Evolutionary conservation across 2,888 invertebrate genomes (phyloP), one percentile per base, ranked within the genome.

Genomic region (Cataglyphis altisquamis): DNA sequence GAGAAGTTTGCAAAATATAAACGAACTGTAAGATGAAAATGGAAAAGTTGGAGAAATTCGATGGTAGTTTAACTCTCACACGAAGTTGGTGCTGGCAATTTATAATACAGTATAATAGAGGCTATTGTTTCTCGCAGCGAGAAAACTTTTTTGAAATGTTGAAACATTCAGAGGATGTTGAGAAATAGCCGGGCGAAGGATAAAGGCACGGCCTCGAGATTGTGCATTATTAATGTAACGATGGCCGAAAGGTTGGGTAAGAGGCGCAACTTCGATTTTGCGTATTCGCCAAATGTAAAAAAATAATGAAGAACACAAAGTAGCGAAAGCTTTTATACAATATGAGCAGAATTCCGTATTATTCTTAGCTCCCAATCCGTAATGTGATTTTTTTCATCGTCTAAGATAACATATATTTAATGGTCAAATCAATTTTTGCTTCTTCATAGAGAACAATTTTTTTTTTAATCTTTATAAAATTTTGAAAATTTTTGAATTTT

Each of bases 81-180:
- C 60, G 68, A 48, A 80, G 62, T 48, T 70, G 67, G 21, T 12
- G 32, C 68, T 64, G 74, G 67, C 67, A 78, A 89, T 91, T 89
- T 87, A 87, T 89, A 89, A 89, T 87, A 82, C 77, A 80, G 83
- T 72, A 75, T 88, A 89, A 88, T 83, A 86, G 86, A 66, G 73
- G 85, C 83, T 80, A 91, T 91, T 91, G 88, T 91, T 91, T 86
- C 84, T 72, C 78, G 60, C 60, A 78, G 73, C 32, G 39, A 41
- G 18, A 41, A 80, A 88, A 87, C 67, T 90, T 90, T 88, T 64
- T 74, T 62, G 48, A 85, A 84, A 86, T 73, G 60, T 6, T 89
- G 78, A 88, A 88, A 89, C 83, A 85, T 88, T 90, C 72, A 84
- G 52, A 55, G 52, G 80, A 55, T 36, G 75, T 66, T 45, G 41